Base-by-base conservation (phyloP, 2,113 vertebrate genomes). In the Rhinolophus sinicus region DNA sequence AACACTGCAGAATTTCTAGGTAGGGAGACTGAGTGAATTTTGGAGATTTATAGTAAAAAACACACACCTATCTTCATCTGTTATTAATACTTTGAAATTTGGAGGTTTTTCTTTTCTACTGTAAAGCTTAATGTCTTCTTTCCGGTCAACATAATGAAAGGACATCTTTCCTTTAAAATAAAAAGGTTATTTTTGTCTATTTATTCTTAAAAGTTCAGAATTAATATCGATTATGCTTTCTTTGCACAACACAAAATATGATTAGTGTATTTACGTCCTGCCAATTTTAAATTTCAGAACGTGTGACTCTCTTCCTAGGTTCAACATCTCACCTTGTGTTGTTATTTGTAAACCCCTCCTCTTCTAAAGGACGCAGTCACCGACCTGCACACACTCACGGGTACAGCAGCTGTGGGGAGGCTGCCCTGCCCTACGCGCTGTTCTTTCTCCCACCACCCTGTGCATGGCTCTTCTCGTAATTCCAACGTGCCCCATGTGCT, bases 331-430 rank as follows among this genome's bases (percentile, higher is more conserved):
- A 5, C 4, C 14, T 11, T 38, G 6, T 2, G 13, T 6, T 24
- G 40, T 19, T 30, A 1, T 7, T 8, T 22, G 4, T 8, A 4
- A 14, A 12, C 15, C 15, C 54, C 28, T 47, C 4, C n/a, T 58
- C 40, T 8, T 58, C 40, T 8, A 1, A 33, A 40, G 88, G 15
- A 8, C 22, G 28, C 5, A 2, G 33, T 8, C 21, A 14, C 0
- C 9, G 80, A 19, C 56, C 56, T 30, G 40, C 19, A 7, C 14
- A 18, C 0, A 6, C 8, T 12, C 19, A 1, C 0, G 1, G 67
- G 33, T 1, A 4, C 2, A 0, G 77, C 2, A 1, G 11, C 38
- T 0, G 0, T 3, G 5, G 4, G 26, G 30, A 44, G 44, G 2
- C 24, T 0, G 6, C 8, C 6, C 2, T 0, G 69, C 28, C 35